These are phyloP conservation scores for Kradibia gibbosae DNA, from an alignment of 1,140 invertebrate genomes.

Conservation along the genomic window DNA sequence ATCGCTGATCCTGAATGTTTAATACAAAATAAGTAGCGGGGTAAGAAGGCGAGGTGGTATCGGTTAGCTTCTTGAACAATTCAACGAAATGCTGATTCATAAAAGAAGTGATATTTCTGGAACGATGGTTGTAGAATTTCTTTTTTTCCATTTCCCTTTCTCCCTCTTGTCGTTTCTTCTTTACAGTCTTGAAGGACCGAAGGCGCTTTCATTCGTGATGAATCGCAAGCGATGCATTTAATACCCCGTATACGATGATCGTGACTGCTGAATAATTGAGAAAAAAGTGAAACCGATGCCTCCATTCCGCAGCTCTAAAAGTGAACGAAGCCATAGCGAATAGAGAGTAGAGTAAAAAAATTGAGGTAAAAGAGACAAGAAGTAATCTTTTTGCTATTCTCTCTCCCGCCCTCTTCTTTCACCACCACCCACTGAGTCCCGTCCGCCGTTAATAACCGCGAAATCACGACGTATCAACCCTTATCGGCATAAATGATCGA, in stretches of 20 bases:
- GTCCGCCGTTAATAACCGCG: neutral
- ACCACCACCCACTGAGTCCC: no score
- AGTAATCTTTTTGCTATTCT: neutral
- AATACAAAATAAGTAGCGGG: conserved; percentile 5
- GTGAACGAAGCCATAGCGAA: conserved; percentile 15
- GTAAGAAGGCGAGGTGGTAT: conserved; percentile 16
- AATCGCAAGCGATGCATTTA: conserved; percentile 20
- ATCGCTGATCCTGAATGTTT: neutral
- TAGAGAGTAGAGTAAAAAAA: neutral
- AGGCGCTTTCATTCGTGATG: conserved; percentile 11
- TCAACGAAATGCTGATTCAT: conserved; percentile 21
- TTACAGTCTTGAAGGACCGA: neutral
- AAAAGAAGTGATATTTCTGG: conserved; percentile 26
- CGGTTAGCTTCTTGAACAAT: conserved; percentile 13
- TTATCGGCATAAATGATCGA: conserved; percentile 36
- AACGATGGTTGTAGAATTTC: conserved; percentile 13
- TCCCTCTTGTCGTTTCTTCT: neutral
- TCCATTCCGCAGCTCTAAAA: conserved; percentile 11
- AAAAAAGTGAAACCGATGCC: conserved; percentile 41
- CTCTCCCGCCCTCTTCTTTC: neutral
- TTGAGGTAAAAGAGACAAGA: neutral
- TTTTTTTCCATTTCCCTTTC: neutral
- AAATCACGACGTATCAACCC: conserved; percentile 18
- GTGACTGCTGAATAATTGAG: conserved; percentile 46
- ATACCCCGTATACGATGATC: neutral